These are phyloP conservation scores for Caranx ignobilis DNA, from an alignment of 2,113 vertebrate species.

Conservation along the genomic window DNA sequence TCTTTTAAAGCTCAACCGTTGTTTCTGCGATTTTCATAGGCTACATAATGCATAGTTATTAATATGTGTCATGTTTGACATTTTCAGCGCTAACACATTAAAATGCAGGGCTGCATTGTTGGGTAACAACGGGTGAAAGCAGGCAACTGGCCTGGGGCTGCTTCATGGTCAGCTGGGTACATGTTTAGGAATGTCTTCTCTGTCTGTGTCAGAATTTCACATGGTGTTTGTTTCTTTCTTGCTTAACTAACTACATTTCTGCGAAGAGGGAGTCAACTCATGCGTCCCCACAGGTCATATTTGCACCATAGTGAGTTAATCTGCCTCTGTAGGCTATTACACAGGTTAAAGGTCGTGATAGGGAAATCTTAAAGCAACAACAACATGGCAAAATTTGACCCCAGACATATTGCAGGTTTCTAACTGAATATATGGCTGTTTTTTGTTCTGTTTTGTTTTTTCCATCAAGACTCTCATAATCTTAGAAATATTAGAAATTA, in stretches of 20 bases:
- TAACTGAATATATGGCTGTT: neutral
- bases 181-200: neutral
- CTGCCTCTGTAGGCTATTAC: neutral
- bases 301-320: neutral
- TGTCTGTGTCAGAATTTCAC: neutral
- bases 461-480: no score
- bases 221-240: neutral
- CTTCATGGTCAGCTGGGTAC: neutral
- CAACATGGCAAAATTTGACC: neutral
- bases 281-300: neutral
- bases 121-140: neutral
- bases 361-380: neutral
- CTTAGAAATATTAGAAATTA: no score
- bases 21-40: no score
- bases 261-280: neutral
- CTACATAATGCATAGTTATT: neutral
- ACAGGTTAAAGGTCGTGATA: neutral
- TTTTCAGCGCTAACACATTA: neutral
- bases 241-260: neutral
- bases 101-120: neutral
- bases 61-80: neutral
- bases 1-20: neutral
- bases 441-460: no score
- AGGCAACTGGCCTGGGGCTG: neutral
- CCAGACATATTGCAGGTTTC: neutral